Conservation (phyloP, 2,797 vertebrate genomes). For the Echiichthys vipera region DNA sequence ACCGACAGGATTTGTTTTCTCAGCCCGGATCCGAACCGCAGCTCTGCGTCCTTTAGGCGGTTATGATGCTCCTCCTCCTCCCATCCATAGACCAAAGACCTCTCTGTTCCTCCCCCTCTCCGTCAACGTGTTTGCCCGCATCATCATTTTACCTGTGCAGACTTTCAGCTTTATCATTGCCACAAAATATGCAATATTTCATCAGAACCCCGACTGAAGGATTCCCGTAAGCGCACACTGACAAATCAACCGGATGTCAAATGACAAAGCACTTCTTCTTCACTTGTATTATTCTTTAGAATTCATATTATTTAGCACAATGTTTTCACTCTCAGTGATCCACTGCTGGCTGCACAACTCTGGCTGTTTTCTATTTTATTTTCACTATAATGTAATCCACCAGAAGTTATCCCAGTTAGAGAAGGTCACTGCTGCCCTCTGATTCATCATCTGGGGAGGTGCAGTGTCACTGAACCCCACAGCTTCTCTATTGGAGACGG, state of each 20-base stretch:
- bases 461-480: neutral
- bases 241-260: neutral
- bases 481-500: neutral
- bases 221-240: neutral
- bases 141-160: conserved; percentile 24
- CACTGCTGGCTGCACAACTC: neutral
- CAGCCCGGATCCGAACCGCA: conserved; percentile 56
- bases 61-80: conserved; percentile 63
- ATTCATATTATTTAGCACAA: too few species aligned
- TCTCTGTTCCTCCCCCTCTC: neutral
- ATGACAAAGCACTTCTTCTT: conserved; percentile 19
- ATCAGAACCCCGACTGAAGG: neutral
- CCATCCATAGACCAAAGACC: conserved; percentile 27
- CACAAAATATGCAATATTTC: conserved; percentile 14
- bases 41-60: conserved; percentile 56
- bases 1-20: conserved; percentile 31
- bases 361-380: neutral
- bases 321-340: neutral
- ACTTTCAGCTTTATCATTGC: conserved; percentile 9
- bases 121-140: conserved; percentile 1
- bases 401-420: neutral
- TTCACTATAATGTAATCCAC: neutral
- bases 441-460: neutral
- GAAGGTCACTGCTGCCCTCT: neutral
- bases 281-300: too few species aligned